Evolutionary conservation across 2,888 invertebrate species (phyloP).

Genomic region (Peribatodes rhomboidaria): DNA sequence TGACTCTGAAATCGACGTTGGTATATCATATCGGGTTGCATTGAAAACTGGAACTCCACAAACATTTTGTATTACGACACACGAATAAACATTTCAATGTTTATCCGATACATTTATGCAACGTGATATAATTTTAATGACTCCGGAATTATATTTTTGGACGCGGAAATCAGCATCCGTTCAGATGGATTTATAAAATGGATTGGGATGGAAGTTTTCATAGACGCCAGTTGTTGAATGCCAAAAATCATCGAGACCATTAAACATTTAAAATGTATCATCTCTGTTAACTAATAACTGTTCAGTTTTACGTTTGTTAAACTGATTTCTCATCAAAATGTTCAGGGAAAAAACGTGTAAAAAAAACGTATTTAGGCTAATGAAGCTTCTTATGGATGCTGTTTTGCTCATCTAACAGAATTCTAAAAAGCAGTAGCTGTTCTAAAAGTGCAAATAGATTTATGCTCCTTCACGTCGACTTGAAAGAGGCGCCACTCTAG

Average conservation of each 20-base stretch:
- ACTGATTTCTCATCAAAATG: no score
- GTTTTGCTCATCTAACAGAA: not conserved
- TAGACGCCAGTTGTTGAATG: not conserved
- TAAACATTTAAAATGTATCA: no score
- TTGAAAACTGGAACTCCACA: slow-evolving; percentile 48
- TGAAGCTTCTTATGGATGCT: not conserved
- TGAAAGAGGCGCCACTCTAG: slow-evolving; percentile 45
- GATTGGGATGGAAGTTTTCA: slow-evolving; percentile 4
- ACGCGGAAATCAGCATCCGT: slow-evolving; percentile 62
- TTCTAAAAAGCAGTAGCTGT: slow-evolving; percentile 3
- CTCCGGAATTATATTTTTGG: slow-evolving; percentile 52
- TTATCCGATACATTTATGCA: slow-evolving; percentile 49
- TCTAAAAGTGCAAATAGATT: slow-evolving; percentile 42
- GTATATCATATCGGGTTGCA: slow-evolving; percentile 56
- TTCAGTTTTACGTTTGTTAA: no score
- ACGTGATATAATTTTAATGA: slow-evolving; percentile 52
- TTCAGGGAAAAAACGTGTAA: no score
- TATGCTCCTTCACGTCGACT: slow-evolving; percentile 47
- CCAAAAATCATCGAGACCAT: not conserved
- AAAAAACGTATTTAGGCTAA: no score
- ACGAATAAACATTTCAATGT: slow-evolving; percentile 47
- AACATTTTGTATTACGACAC: slow-evolving; percentile 38
- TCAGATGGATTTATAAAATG: slow-evolving; percentile 41
- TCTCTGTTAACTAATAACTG: no score
- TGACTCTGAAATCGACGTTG: no score